These are phyloP conservation scores for Oryctes rhinoceros DNA, from an alignment of 1,140 invertebrate genomes.

Conservation along the genomic window DNA sequence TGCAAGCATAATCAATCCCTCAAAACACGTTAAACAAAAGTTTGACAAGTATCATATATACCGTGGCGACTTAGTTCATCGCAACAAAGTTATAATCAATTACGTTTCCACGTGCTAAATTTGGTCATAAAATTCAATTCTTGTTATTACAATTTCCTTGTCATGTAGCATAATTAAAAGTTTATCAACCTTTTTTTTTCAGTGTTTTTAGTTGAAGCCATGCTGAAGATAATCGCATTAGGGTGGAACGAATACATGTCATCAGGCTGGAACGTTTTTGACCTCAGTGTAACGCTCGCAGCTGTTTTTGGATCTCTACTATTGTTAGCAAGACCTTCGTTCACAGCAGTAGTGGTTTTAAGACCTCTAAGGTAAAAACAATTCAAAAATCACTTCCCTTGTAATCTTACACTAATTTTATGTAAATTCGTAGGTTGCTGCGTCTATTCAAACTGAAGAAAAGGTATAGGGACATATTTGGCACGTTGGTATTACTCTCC, in stretches of 20 bases:
- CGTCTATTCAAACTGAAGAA: constrained; percentile 84
- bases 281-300: constrained; percentile 77
- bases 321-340: constrained; percentile 71
- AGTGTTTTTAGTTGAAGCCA: constrained; percentile 82
- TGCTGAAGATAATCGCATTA: constrained; percentile 77
- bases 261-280: constrained; percentile 89
- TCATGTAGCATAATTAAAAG: neutral
- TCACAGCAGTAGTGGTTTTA: constrained; percentile 79
- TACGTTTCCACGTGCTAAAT: too few species aligned
- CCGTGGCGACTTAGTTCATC: too few species aligned
- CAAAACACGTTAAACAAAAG: too few species aligned
- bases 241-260: constrained; percentile 77
- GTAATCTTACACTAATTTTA: neutral
- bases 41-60: too few species aligned
- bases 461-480: constrained; percentile 88
- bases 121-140: too few species aligned
- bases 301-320: constrained; percentile 73
- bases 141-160: too few species aligned
- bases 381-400: too few species aligned
- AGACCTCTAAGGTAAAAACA: constrained; percentile 67
- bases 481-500: constrained; percentile 83
- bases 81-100: too few species aligned
- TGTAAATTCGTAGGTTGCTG: constrained; percentile 64
- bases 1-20: too few species aligned
- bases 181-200: constrained; percentile 53